Evolutionary conservation across 2,113 vertebrate genomes (phyloP).

Genomic region (Parus major): DNA sequence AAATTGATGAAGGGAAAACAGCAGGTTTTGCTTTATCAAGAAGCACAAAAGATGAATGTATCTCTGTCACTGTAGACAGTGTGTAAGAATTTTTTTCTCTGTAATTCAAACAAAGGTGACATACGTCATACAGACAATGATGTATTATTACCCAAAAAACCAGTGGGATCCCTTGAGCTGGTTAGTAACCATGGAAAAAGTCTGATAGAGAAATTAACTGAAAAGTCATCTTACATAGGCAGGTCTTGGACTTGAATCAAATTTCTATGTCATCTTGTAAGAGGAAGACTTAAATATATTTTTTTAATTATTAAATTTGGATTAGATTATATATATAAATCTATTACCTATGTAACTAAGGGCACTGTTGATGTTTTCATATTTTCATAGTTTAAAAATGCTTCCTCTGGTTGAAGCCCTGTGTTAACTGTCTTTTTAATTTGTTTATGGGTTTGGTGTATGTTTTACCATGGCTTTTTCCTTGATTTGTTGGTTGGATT

Average conservation of each 20-base stretch:
- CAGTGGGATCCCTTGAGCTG: neutral
- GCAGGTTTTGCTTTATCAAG: neutral
- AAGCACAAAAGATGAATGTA: neutral
- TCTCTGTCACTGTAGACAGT: neutral
- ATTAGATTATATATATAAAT: neutral
- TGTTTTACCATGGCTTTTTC: neutral
- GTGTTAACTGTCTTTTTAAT: neutral
- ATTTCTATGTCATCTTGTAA: neutral
- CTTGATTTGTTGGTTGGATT: neutral
- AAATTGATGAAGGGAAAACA: neutral
- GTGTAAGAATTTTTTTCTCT: neutral
- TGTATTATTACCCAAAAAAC: neutral
- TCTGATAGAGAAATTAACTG: neutral
- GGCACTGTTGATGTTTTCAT: neutral
- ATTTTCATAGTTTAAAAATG: neutral
- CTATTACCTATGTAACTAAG: neutral
- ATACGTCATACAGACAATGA: rapidly evolving
- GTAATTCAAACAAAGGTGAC: neutral
- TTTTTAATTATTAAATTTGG: neutral
- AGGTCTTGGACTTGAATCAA: neutral
- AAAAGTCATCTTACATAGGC: neutral
- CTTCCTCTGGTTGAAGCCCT: neutral
- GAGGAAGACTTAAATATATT: neutral
- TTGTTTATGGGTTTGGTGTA: neutral
- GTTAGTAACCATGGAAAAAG: neutral